Evolutionary conservation across 2,797 vertebrate genomes (phyloP), one percentile per base, ranked within the genome.

Genomic region (Avahi laniger): DNA sequence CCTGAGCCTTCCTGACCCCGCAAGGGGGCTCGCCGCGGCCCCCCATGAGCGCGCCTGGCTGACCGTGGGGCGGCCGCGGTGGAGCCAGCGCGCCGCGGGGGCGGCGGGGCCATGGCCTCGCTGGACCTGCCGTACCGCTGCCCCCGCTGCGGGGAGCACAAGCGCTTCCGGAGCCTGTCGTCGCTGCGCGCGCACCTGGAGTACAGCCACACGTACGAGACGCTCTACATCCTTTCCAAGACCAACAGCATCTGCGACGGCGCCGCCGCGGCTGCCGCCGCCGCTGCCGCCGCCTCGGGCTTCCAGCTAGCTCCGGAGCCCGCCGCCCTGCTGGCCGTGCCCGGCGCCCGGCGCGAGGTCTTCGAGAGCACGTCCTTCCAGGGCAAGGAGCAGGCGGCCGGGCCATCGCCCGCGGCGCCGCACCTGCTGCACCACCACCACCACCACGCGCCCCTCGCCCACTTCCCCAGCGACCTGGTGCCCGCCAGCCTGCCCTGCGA

Each of bases 191-290:
- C 99, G 0, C 99, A 99, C 98, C 99, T 99, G 98, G 99, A 99
- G 98, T 99, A 99, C 99, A 99, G 99, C 98, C 99, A 99, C 99
- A 99, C 99, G 22, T 99, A 99, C 79, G 99, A 99, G 99, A 99
- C 99, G 33, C 99, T 99, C 97, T 99, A 99, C 97, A 99, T 99
- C 98, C 99, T 99, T 95, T 99, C 99, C 98, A 99, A 99, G 97
- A 99, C 99, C 98, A 99, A 99, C 98, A 99, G 99, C 97, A 99
- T 99, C 48, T 99, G 99, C 50, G 99, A 99, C 98, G 99, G 99
- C 1, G 99, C 99, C 20, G 98, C 99, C 79, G 99, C 99, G 1
- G 97, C 99, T 86, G 99, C 99, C 0, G 99, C 99, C 2, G 98
- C 99, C 1, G 97, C 99, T 89, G 99, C 99, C 1, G 97, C 99